Evolutionary conservation across 2,888 invertebrate genomes (phyloP), one percentile per base, ranked within the genome.

Genomic region (Xanthia icteritia): DNA sequence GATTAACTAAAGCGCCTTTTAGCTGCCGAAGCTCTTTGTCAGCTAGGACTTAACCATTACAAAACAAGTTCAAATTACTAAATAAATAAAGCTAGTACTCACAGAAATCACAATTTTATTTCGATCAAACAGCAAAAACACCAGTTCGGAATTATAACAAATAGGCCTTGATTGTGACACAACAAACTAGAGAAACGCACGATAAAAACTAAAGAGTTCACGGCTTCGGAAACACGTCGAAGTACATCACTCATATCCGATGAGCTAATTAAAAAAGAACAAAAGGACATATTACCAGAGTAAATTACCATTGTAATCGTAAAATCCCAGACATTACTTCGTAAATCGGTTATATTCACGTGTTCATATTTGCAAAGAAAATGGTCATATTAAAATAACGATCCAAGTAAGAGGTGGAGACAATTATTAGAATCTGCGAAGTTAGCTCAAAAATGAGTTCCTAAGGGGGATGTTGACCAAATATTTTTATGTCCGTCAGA

Each of bases 281-380:
- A 88, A 88, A 88, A 73, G 83, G 60, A 63, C 56, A 45, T 68
- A 88, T 88, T 89, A 88, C 56, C 61, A 42, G 54, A 81, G 77
- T 77, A 86, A 88, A 88, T 89, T 82, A 81, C 87, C 88, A 85
- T 89, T 80, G 69, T 65, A 80, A 84, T 86, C 68, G 82, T 83
- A 88, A 82, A 85, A 88, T 27, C 45, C 60, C 31, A 45, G 45
- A 58, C 20, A 63, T 86, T 68, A 72, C 56, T 84, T 80, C 42
- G 48, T 64, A 75, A 84, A 79, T 64, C 66, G 66, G 58, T 69
- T 61, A 45, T 51, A 31, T 73, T 75, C 69, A 84, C 83, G 81
- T 84, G 63, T 63, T 71, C 17, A 45, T 58, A 61, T 56, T 66
- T 63, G 31, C n/a, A 86, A 78, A 39, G 36, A 60, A 36, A 72